These are phyloP conservation scores for Formicarius rufipectus DNA, from an alignment of 2,113 vertebrate genomes.

Conservation along the genomic window DNA sequence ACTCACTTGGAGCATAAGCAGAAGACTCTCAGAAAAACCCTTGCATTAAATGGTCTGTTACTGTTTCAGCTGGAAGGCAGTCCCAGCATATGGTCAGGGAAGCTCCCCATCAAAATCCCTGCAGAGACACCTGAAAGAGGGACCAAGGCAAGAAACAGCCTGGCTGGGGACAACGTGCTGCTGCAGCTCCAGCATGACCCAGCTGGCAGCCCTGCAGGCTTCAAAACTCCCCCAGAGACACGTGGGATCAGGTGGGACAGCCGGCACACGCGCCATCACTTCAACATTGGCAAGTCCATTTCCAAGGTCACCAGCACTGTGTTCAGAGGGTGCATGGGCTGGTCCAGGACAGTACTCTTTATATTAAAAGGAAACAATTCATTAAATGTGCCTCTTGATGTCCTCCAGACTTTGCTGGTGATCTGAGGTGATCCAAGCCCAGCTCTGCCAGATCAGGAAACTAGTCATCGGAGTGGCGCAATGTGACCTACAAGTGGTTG, in stretches of 20 bases:
- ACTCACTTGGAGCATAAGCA: accelerated
- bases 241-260: accelerated
- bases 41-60: accelerated
- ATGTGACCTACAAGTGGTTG: accelerated
- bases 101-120: neutral
- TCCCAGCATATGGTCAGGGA: neutral
- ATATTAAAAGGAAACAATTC: neutral
- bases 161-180: neutral
- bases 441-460: neutral
- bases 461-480: neutral
- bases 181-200: neutral
- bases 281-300: accelerated
- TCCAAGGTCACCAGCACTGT: neutral
- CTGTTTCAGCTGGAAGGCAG: neutral
- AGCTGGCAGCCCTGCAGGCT: accelerated
- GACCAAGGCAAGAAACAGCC: neutral
- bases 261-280: accelerated
- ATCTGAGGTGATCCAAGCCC: neutral
- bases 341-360: neutral
- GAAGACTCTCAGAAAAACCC: neutral
- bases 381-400: neutral
- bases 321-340: accelerated
- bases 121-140: neutral
- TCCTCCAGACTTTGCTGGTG: neutral
- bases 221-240: neutral